Conservation (phyloP, 1,140 invertebrate species). For the Plectrocnemia conspersa region DNA sequence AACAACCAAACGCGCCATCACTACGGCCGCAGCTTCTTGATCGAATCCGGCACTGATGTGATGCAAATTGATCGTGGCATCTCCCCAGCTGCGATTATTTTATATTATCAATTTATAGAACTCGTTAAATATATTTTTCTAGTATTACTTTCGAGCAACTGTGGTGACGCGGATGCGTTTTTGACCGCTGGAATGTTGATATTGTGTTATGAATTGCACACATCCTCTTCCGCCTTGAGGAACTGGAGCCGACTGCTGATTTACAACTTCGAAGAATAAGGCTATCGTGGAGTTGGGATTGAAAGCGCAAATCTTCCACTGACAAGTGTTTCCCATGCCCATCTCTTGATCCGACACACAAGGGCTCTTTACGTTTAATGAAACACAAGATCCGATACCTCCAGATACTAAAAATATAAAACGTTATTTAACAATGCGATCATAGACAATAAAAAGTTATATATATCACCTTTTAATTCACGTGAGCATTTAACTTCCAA, state of each 20-base stretch:
- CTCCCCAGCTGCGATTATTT: conserved; percentile 64
- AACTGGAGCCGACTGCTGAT: conserved; percentile 91
- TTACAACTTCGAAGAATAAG: conserved; percentile 96
- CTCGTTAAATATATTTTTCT: not conserved
- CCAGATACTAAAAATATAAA: conserved; percentile 70
- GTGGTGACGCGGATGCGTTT: conserved; percentile 94
- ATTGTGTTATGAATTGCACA: conserved; percentile 98
- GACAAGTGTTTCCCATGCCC: conserved; percentile 93
- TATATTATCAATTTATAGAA: conserved; percentile 1
- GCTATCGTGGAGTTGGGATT: conserved; percentile 89
- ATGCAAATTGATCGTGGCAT: conserved; percentile 72
- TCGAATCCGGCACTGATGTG: conserved; percentile 92
- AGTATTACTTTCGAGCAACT: conserved; percentile 80
- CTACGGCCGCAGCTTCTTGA: conserved; percentile 94
- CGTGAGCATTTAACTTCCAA: conserved; percentile 92
- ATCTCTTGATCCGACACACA: conserved; percentile 95
- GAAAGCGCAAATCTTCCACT: conserved; percentile 97
- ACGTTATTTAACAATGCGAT: not conserved
- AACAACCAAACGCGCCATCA: conserved; percentile 95
- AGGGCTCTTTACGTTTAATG: conserved; percentile 82
- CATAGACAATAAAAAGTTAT: not conserved
- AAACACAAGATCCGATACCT: conserved; percentile 94
- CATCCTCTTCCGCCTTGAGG: conserved; percentile 94
- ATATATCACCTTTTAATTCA: conserved; percentile 70
- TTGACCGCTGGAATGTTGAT: conserved; percentile 96